Evolutionary conservation across 2,888 invertebrate species (phyloP).

Genomic region (Erebia palarica): DNA sequence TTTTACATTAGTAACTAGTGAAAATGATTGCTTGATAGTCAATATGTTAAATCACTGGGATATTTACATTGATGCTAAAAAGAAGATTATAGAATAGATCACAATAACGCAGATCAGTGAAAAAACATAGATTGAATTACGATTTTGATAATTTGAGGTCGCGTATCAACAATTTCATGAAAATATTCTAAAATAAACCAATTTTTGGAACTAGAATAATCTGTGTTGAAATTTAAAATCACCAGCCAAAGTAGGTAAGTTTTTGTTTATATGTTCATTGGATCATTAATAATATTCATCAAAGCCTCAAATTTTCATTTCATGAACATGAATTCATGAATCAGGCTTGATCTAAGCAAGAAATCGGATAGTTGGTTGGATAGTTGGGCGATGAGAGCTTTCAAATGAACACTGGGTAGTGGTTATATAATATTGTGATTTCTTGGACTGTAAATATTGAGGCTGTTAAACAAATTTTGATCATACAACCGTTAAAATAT

Average conservation of each 20-base stretch:
- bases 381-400: slow-evolving; percentile 19
- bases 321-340: slow-evolving; percentile 25
- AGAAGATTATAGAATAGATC: neutral
- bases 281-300: slow-evolving; percentile 22
- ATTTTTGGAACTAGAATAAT: no score
- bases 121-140: neutral
- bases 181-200: no score
- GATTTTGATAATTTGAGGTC: no score
- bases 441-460: neutral
- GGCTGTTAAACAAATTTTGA: neutral
- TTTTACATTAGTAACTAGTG: neutral
- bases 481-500: neutral
- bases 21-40: neutral
- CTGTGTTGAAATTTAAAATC: no score
- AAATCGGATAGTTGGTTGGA: slow-evolving; percentile 10
- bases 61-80: neutral
- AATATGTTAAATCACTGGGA: neutral
- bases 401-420: slow-evolving; percentile 10
- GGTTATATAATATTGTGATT: neutral
- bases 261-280: slow-evolving; percentile 13
- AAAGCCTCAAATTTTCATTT: slow-evolving; percentile 28
- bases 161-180: no score
- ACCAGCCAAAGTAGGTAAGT: neutral
- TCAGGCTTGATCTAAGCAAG: slow-evolving; percentile 9
- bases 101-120: neutral